A percentile compares a stretch with the other conserved stretches of the same genome.
phyloP scores from a whole-genome alignment of 1,140 invertebrate genomes.

The Oncopodura yosiiana region DNA sequence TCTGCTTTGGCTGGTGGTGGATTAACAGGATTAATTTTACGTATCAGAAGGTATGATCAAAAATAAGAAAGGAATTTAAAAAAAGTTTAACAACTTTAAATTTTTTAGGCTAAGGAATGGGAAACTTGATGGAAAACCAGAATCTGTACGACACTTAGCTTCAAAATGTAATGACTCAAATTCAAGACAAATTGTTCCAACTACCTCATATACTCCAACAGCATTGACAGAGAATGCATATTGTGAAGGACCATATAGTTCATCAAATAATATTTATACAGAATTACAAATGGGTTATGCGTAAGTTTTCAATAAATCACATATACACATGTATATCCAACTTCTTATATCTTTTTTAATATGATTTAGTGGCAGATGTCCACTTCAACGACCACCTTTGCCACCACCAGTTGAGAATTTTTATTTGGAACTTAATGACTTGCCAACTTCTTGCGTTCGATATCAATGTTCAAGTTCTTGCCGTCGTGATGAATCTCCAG shows the following conservation, averaged over 20 bases:
- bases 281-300: slow-evolving; percentile 13
- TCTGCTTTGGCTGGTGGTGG: slow-evolving; percentile 20
- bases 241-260: slow-evolving; percentile 23
- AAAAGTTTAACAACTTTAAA: neutral
- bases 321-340: too few relatives aligned
- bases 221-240: slow-evolving; percentile 21
- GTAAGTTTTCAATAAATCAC: slow-evolving; percentile 8
- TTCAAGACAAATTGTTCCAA: neutral
- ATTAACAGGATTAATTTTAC: slow-evolving; percentile 11
- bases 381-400: slow-evolving; percentile 3
- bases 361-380: neutral
- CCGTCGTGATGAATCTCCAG: neutral
- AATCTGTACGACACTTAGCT: slow-evolving; percentile 16
- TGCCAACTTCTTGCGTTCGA: slow-evolving; percentile 10
- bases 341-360: neutral
- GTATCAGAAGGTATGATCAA: slow-evolving; percentile 18
- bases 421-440: slow-evolving; percentile 23
- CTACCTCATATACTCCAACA: slow-evolving; percentile 10
- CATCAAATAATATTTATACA: slow-evolving; percentile 19
- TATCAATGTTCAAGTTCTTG: neutral
- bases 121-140: slow-evolving; percentile 15
- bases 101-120: slow-evolving; percentile 19
- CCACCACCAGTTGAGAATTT: slow-evolving; percentile 16
- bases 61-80: neutral
- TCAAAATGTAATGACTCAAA: slow-evolving; percentile 12